These are phyloP conservation scores for Oreochromis tanganicae DNA, from an alignment of 2,113 vertebrate species.

Conservation along the genomic window DNA sequence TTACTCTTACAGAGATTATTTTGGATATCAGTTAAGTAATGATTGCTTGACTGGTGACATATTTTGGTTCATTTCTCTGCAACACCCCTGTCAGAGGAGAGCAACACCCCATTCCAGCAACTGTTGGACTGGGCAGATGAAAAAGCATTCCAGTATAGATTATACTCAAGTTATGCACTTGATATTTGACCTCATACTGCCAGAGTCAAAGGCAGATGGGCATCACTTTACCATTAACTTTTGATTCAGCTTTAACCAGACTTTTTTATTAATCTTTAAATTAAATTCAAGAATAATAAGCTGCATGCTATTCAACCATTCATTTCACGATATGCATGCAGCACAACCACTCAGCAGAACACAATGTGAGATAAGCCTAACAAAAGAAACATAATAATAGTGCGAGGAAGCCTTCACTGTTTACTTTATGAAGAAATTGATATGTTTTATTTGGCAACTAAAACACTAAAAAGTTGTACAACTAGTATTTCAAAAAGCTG, in stretches of 20 bases:
- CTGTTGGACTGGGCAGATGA: not conserved
- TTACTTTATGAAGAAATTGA: not conserved
- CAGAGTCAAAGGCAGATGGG: not conserved
- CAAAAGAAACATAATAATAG: not conserved
- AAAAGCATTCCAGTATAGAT: not conserved
- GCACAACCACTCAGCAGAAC: not conserved
- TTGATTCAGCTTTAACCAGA: not conserved
- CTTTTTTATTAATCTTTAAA: not conserved
- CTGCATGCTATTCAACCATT: not conserved
- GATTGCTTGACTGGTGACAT: not conserved
- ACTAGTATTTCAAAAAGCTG: not conserved
- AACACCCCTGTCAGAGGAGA: not conserved
- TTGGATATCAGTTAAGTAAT: not conserved
- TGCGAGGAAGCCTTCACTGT: not conserved
- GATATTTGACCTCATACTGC: not conserved
- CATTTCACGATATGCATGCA: not conserved
- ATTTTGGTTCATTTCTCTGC: not conserved
- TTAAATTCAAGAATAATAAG: not conserved
- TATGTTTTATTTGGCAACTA: not conserved
- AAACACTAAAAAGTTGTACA: not conserved
- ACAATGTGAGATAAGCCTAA: not conserved
- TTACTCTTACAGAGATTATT: not conserved
- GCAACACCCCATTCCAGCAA: not conserved
- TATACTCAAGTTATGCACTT: not conserved
- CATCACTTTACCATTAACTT: not conserved